Base-by-base conservation (phyloP, 1,140 invertebrate genomes). In the Drosophila burlai region DNA sequence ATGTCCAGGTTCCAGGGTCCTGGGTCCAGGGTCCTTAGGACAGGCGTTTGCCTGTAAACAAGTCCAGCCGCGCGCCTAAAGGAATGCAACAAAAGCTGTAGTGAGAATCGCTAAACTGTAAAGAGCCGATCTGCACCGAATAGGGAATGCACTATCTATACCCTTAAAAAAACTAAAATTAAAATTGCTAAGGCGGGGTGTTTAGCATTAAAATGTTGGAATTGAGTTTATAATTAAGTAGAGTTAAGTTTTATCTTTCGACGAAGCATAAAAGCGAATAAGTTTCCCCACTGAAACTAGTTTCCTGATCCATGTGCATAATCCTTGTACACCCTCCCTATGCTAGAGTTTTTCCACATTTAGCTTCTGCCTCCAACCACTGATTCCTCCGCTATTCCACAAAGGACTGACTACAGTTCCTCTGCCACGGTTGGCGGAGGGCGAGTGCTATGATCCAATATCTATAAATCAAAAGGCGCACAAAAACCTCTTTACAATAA, bases 381-480 rank as follows among this genome's bases (percentile, higher is more conserved):
- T 16, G 10, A 4, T 36, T 11, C 13, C n/a, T 29, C 49, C 10
- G 13, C 29, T 60, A 24, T 36, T 42, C 38, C 61, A 45, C 61
- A 52, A 52, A 69, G 61, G 24, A 63, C 42, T 40, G 21, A 24
- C 38, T 38, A 50, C 46, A 63, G 46, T 50, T 9, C 29, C 16
- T 24, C 11, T 9, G 38, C 18, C 21, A 10, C 21, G 31, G 63
- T 38, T 42, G 60, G 36, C 24, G 15, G 16, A 49, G 49, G 61
- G 40, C 36, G 54, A 61, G 77, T 65, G 63, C 59, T 61, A 63
- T 81, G 83, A 86, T 86, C 65, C 83, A 82, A 83, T 80, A 86
- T 86, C 83, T 86, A 83, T 86, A 86, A 86, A 86, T 86, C 83
- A 86, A 82, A 86, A 82, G 62, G 76, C 76, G 74, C 46, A 86